These are phyloP conservation scores for Mastigias papua DNA, from an alignment of 30 jellyfish, hydroid and myxozoan genomes.

Conservation along the genomic window DNA sequence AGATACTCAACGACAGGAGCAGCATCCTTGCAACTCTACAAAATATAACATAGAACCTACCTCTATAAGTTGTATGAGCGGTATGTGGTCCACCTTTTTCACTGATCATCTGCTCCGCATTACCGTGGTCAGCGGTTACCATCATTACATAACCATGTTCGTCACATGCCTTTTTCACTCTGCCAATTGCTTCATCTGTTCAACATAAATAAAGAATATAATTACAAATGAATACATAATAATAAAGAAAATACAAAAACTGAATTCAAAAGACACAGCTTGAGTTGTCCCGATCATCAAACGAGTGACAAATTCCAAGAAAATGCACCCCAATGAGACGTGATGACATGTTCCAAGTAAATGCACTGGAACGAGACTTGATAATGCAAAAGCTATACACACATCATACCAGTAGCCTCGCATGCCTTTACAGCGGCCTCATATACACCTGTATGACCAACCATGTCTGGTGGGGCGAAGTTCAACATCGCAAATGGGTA, in stretches of 20 bases:
- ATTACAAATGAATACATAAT: too few species aligned
- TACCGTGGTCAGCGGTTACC: conserved; percentile 99
- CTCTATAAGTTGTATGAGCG: conserved; percentile 96
- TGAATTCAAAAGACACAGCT: too few species aligned
- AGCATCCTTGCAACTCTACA: background rate
- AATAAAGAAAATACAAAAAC: too few species aligned
- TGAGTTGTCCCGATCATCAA: too few species aligned
- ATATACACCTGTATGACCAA: conserved; percentile 99
- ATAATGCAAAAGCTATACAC: background rate
- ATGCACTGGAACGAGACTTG: background rate
- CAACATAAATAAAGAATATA: too few species aligned
- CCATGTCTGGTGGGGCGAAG: conserved; percentile 99
- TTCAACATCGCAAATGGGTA: conserved; percentile 94
- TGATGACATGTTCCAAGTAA: too few species aligned
- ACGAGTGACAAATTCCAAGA: too few species aligned
- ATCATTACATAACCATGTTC: conserved; percentile 89
- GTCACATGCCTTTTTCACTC: conserved; percentile 91
- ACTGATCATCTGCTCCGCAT: conserved; percentile 99
- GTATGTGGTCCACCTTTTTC: conserved; percentile 99
- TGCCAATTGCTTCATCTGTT: conserved; percentile 84
- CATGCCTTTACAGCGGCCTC: conserved; percentile 98
- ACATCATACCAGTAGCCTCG: conserved; percentile 90
- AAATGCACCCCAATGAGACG: too few species aligned
- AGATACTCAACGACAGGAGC: too few species aligned
- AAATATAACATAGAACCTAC: conserved; percentile 30